Conservation (phyloP, 2,888 invertebrate genomes). For the Pycnomerus fuliginosus region DNA sequence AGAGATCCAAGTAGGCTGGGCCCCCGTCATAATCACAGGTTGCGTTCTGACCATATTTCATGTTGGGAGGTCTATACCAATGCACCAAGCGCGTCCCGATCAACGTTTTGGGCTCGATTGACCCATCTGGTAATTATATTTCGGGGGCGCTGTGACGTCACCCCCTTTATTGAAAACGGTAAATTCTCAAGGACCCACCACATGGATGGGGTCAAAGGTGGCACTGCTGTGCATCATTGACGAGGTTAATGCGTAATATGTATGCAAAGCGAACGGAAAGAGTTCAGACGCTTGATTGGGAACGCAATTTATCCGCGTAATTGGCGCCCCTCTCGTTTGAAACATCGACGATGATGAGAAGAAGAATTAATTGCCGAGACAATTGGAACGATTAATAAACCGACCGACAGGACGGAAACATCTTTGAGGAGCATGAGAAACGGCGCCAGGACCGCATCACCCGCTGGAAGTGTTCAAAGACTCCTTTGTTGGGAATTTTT, state of each 20-base stretch:
- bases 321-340: too few species aligned
- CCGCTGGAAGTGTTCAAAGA: too few species aligned
- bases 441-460: too few species aligned
- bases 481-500: too few species aligned
- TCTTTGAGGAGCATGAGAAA: background rate
- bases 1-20: conserved; percentile 44
- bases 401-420: too few species aligned
- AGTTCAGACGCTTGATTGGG: conserved; percentile 9
- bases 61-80: conserved; percentile 47
- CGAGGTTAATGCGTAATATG: conserved; percentile 9
- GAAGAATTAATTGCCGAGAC: conserved; percentile 2
- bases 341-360: background rate
- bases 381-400: conserved; percentile 3
- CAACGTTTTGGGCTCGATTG: too few species aligned
- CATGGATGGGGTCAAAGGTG: conserved; percentile 12
- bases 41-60: conserved; percentile 42
- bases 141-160: too few species aligned
- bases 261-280: conserved; percentile 9
- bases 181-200: conserved; percentile 13
- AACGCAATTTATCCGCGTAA: conserved; percentile 10
- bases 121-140: too few species aligned
- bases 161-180: too few species aligned
- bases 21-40: conserved; percentile 49
- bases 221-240: conserved; percentile 6
- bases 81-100: too few species aligned